Conservation (phyloP, 1,140 invertebrate species). For the Sitophilus oryzae region DNA sequence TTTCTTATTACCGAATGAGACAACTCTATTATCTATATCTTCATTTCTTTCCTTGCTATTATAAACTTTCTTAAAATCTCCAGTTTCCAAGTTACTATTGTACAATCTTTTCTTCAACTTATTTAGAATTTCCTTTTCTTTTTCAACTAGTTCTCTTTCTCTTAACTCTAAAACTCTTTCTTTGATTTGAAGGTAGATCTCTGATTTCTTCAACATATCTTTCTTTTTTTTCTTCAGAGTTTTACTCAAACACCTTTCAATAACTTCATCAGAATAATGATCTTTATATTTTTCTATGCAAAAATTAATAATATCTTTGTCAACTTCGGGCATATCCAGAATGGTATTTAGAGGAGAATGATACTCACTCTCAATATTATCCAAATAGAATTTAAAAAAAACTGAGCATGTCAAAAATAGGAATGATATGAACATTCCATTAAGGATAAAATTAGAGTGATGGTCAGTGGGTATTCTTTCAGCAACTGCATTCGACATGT, state of each 20-base stretch:
- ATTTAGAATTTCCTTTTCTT: neutral
- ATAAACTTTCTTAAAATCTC: no score
- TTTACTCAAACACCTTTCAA: conserved; percentile 11
- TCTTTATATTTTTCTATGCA: conserved; percentile 4
- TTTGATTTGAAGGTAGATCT: conserved; percentile 8
- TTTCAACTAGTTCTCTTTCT: conserved; percentile 2
- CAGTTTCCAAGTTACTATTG: no score
- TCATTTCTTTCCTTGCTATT: no score
- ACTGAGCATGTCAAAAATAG: neutral
- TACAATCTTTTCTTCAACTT: neutral
- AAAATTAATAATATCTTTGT: conserved; percentile 3
- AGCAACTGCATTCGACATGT: neutral
- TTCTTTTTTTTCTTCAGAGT: conserved; percentile 4
- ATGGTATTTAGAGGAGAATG: neutral
- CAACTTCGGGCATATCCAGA: neutral
- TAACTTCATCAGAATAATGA: neutral
- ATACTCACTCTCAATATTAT: neutral
- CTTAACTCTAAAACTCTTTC: conserved; percentile 5
- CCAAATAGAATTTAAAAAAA: neutral
- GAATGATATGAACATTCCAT: neutral
- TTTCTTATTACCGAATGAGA: no score
- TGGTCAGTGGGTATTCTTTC: neutral
- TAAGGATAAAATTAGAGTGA: neutral
- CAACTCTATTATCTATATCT: no score
- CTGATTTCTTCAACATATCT: conserved; percentile 1